Base-by-base conservation (phyloP, 2,888 invertebrate genomes). In the Drosophila nigritarsus region DNA sequence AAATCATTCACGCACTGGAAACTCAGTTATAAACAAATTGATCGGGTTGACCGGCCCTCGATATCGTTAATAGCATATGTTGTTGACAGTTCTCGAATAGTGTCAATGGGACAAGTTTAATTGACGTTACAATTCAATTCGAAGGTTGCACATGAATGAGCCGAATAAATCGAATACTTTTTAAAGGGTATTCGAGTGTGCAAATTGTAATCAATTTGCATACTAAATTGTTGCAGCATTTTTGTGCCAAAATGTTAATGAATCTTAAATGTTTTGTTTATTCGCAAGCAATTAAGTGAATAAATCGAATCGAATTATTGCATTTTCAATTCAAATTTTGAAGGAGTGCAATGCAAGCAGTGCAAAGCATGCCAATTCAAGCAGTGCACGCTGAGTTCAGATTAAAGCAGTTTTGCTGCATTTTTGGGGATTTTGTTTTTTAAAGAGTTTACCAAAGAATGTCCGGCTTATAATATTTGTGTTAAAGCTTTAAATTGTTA, bases 81-180 rank as follows among this genome's bases (percentile, higher is more conserved):
- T 50, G 75, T 62, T 65, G 78, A 61, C 73, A 73, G 61, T 55
- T 70, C 68, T 70, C 73, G 73, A 81, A 81, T 80, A 73, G 71
- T 83, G 87, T 78, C 80, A 85, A 75, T 67, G 71, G 32, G 71
- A 75, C 70, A 73, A 80, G 61, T 77, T 70, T 53, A 82, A 89
- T 87, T 82, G 78, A 72, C 87, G 75, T 68, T 75, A 68, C 87
- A 90, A 82, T 79, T 79, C 82, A 82, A 89, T 89, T 76, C 45
- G 77, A 76, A 58, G 55, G 74, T 45, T 75, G 48, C 64, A 60
- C 51, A 51, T 73, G 60, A 78, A 40, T 76, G 38, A 66, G 34
- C 55, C 15, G n/a, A 40, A 58, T 24, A 13, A 42, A 50, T 34
- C n/a, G 48, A 29, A 5, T 29, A 49, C 2, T 55, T 54, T 20